These are phyloP conservation scores for Vombatus ursinus DNA, from an alignment of 2,113 vertebrate genomes.

Conservation along the genomic window DNA sequence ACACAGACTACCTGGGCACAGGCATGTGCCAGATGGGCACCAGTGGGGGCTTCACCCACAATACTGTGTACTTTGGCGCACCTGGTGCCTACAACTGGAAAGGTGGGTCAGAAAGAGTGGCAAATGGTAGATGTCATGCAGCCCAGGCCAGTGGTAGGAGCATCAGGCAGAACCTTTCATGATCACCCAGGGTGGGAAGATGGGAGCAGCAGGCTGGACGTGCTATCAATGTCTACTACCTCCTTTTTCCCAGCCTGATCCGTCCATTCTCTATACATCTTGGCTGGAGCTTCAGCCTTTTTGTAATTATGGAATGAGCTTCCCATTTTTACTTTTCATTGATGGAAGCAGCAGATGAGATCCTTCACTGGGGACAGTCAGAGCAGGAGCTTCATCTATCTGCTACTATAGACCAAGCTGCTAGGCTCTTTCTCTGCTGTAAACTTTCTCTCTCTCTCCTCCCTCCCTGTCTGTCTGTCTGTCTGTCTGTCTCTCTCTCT, in stretches of 20 bases:
- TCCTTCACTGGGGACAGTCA: not conserved
- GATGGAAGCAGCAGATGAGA: not conserved
- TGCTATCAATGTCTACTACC: not conserved
- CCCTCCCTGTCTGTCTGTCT: not conserved
- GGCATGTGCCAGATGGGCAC: constrained; percentile 96
- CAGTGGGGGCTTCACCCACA: constrained; percentile 89
- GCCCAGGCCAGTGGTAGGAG: not conserved
- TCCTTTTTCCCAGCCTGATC: not conserved
- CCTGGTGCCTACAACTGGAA: constrained; percentile 93
- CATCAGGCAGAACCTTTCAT: not conserved
- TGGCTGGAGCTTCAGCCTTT: not conserved
- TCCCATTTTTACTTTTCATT: not conserved
- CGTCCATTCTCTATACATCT: not conserved
- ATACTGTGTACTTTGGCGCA: constrained; percentile 88
- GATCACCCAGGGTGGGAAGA: not conserved
- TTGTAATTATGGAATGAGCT: not conserved
- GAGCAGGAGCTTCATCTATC: not conserved
- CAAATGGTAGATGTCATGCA: not conserved
- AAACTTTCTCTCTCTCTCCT: not conserved
- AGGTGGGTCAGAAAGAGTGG: constrained; percentile 81
- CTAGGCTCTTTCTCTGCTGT: not conserved
- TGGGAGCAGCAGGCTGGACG: too few species aligned
- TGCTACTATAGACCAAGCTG: not conserved
- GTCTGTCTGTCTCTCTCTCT: not conserved
- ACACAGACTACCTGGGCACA: constrained; percentile 81